phyloP scores from a whole-genome alignment of 2,888 invertebrate species.

The Diachrysia chrysitis region DNA sequence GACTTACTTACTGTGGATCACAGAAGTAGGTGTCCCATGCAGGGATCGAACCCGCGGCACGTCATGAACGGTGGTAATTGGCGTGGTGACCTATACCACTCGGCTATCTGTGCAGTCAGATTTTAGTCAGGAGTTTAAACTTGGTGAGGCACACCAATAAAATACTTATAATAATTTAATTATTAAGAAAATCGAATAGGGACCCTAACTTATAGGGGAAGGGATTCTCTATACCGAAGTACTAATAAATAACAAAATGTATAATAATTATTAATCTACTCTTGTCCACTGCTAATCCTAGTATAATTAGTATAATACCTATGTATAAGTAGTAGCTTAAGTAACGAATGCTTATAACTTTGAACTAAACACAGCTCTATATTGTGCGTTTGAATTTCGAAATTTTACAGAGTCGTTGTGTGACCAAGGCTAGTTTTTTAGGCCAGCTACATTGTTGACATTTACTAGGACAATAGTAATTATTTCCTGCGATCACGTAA shows the following conservation, averaged over 20 bases:
- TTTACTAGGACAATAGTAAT: conserved; percentile 68
- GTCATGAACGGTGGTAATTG: too few species aligned
- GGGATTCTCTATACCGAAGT: not conserved
- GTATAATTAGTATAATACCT: not conserved
- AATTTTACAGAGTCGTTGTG: conserved; percentile 11
- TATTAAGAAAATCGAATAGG: too few species aligned
- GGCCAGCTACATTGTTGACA: conserved; percentile 56
- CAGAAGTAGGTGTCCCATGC: too few species aligned
- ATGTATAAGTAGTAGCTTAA: not conserved
- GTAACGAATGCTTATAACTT: not conserved
- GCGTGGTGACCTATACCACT: too few species aligned
- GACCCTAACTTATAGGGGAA: too few species aligned
- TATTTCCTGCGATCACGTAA: conserved; percentile 70
- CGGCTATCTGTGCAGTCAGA: too few species aligned
- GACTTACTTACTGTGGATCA: too few species aligned
- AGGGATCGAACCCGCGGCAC: too few species aligned
- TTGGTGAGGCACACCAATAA: too few species aligned
- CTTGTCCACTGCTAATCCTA: not conserved
- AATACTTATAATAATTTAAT: too few species aligned
- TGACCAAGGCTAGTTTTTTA: conserved; percentile 24
- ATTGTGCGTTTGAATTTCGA: conserved; percentile 10
- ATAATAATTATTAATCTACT: not conserved
- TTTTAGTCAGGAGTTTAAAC: too few species aligned
- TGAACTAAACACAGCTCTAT: not conserved
- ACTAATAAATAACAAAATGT: not conserved